A percentile compares a stretch with the other conserved stretches of the same genome.
Evolutionary conservation across 1,140 invertebrate species (phyloP).

Genomic region (Oedothorax gibbosus): DNA sequence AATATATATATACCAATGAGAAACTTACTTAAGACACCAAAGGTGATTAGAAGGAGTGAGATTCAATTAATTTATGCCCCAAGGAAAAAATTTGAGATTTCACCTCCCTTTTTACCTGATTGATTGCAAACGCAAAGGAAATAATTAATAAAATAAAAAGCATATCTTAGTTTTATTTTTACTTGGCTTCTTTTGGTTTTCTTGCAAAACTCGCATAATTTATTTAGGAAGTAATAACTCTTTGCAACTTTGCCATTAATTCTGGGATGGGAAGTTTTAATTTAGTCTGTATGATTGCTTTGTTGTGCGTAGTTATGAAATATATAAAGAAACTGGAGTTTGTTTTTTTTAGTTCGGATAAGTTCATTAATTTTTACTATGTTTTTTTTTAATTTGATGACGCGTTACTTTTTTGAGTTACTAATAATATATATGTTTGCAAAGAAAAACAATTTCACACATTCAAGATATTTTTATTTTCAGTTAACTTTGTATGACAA

Average conservation of each 20-base stretch:
- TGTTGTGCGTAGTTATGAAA: too few relatives aligned
- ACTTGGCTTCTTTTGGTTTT: neutral
- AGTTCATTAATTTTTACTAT: neutral
- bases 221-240: neutral
- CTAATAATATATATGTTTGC: too few relatives aligned
- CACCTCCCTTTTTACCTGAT: conserved; percentile 22
- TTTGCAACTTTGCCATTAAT: conserved; percentile 1
- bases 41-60: neutral
- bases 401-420: too few relatives aligned
- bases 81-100: conserved; percentile 4
- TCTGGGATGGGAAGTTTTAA: neutral
- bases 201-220: neutral
- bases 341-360: neutral
- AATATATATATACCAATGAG: too few relatives aligned
- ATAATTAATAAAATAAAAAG: neutral
- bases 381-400: too few relatives aligned
- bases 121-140: conserved; percentile 16
- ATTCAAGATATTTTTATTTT: too few relatives aligned
- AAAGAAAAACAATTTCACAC: too few relatives aligned
- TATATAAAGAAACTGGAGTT: neutral
- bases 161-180: neutral
- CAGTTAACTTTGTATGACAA: too few relatives aligned
- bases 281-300: too few relatives aligned
- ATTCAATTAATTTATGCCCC: conserved; percentile 49
- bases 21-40: too few relatives aligned